Conservation (phyloP, 1,140 invertebrate genomes). For the Drosophila arawakana region DNA sequence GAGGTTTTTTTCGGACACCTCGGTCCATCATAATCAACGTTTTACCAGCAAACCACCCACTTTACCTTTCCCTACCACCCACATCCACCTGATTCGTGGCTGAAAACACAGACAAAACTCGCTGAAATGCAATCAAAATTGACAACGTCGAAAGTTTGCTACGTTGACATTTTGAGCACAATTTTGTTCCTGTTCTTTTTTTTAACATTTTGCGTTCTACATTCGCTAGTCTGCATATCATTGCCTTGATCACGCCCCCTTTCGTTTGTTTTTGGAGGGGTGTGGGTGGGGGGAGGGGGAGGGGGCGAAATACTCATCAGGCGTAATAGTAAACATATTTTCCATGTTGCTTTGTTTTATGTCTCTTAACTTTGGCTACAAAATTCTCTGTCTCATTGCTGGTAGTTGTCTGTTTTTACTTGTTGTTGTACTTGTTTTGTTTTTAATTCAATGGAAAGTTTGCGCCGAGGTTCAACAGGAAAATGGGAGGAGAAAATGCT, state of each 20-base stretch:
- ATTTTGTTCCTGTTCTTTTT: neutral
- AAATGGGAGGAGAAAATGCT: neutral
- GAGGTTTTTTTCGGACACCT: neutral
- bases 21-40: slow-evolving; percentile 16
- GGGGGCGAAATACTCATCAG: slow-evolving; percentile 18
- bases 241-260: neutral
- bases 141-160: slow-evolving; percentile 56
- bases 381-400: slow-evolving; percentile 34
- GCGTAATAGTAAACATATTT: slow-evolving; percentile 63
- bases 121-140: slow-evolving; percentile 73
- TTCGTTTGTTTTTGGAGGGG: neutral
- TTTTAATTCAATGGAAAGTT: slow-evolving; percentile 73
- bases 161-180: slow-evolving; percentile 12
- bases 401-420: neutral
- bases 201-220: neutral
- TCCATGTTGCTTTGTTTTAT: slow-evolving; percentile 65
- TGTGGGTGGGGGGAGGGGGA: no score
- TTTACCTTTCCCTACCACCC: neutral
- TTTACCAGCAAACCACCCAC: no score
- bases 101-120: slow-evolving; percentile 16
- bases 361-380: slow-evolving; percentile 65
- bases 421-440: slow-evolving; percentile 35
- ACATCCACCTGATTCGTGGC: neutral
- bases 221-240: neutral
- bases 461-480: slow-evolving; percentile 32